phyloP scores from a whole-genome alignment of 1,140 invertebrate species.

The Pteromalus puparum region DNA sequence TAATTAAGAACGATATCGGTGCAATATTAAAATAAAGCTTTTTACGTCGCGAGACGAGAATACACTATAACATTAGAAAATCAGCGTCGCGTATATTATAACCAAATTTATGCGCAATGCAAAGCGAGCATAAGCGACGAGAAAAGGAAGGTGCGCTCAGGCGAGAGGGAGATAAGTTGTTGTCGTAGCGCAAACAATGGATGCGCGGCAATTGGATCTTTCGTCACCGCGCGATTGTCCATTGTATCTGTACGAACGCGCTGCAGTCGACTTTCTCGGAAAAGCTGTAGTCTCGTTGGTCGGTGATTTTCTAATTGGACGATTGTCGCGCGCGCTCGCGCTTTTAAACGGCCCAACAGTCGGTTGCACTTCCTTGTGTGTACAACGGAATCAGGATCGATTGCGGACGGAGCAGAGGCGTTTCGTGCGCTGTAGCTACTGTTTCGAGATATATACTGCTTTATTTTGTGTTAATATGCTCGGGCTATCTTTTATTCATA shows the following conservation, averaged over 20 bases:
- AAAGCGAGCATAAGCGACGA: background rate
- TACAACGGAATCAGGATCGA: too few relatives aligned
- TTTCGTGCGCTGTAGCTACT: too few relatives aligned
- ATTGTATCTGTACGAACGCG: constrained; percentile 53
- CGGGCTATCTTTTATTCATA: constrained; percentile 10
- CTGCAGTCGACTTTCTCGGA: background rate
- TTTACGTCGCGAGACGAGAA: too few relatives aligned
- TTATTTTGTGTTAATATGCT: background rate
- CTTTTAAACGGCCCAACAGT: background rate
- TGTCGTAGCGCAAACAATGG: constrained; percentile 56
- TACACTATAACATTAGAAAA: too few relatives aligned
- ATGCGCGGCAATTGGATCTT: constrained; percentile 47
- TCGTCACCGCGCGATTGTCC: constrained; percentile 59
- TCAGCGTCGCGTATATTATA: background rate
- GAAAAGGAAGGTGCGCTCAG: background rate
- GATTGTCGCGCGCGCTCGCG: constrained; percentile 5
- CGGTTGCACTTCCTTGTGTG: constrained; percentile 1
- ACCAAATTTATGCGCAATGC: constrained; percentile 28
- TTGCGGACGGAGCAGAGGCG: too few relatives aligned
- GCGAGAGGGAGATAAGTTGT: background rate
- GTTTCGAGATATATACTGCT: too few relatives aligned
- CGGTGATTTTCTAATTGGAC: constrained; percentile 45
- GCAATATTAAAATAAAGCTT: too few relatives aligned
- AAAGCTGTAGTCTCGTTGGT: constrained; percentile 6
- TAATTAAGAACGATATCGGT: background rate